Conservation (phyloP, 2,797 vertebrate genomes). For the Enoplosus armatus region DNA sequence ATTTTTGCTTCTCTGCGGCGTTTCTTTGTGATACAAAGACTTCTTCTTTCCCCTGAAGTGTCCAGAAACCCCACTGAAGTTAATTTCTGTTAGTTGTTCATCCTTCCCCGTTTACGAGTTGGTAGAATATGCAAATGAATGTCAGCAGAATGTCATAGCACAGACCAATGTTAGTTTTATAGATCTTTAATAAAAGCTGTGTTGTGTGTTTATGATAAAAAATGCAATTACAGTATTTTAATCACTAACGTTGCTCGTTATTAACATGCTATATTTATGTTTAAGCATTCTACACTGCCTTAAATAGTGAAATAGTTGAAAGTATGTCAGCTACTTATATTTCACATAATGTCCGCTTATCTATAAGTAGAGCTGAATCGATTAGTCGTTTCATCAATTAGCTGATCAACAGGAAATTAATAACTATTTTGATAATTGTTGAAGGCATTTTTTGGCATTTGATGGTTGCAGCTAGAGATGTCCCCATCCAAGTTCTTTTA, state of each 20-base stretch:
- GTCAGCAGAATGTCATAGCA: neutral
- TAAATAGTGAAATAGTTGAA: neutral
- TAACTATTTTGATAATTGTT: neutral
- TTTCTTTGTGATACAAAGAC: neutral
- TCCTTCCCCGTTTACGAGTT: neutral
- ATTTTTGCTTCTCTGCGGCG: neutral
- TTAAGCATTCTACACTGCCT: neutral
- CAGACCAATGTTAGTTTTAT: neutral
- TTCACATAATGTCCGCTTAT: neutral
- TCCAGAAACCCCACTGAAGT: accelerated
- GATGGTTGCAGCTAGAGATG: neutral
- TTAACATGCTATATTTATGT: neutral
- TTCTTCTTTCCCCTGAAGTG: neutral
- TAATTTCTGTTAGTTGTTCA: neutral
- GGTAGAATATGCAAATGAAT: neutral
- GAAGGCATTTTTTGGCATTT: neutral
- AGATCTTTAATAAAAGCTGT: neutral
- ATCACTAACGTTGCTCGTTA: neutral
- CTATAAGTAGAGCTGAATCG: neutral
- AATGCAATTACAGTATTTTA: neutral
- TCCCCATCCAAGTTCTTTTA: neutral
- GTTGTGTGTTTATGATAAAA: neutral
- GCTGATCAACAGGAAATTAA: accelerated
- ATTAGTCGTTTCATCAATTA: neutral
- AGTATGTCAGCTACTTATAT: neutral